A percentile compares a stretch with the other conserved stretches of the same genome.
These are phyloP conservation scores for Panthera uncia DNA, from an alignment of 2,113 vertebrate species.

Conservation along the genomic window DNA sequence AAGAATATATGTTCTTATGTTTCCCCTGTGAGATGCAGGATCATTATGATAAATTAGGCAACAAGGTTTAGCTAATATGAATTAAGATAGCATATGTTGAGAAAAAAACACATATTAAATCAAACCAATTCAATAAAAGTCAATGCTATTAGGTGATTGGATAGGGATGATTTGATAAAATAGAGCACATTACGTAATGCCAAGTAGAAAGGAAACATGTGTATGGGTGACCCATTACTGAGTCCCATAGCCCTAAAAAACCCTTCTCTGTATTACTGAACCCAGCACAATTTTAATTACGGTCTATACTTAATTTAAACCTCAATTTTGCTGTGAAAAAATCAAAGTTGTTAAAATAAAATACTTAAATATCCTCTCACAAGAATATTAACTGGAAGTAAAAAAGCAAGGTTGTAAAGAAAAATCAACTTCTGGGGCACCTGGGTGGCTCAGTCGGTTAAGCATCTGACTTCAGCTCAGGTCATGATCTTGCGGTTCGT, in stretches of 20 bases:
- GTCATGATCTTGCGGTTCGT: no score
- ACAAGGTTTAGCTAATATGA: constrained; percentile 35
- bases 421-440: background rate
- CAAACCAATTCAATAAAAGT: constrained; percentile 39
- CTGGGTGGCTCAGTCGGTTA: no score
- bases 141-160: background rate
- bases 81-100: constrained; percentile 44
- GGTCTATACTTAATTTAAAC: constrained; percentile 9
- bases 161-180: background rate
- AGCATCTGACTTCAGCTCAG: no score
- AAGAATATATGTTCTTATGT: background rate
- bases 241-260: background rate
- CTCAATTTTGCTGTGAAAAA: constrained; percentile 41
- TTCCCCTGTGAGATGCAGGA: background rate
- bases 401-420: background rate
- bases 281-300: background rate
- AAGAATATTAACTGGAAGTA: background rate
- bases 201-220: background rate
- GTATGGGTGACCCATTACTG: background rate
- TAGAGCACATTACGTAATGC: background rate
- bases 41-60: constrained; percentile 52
- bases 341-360: constrained; percentile 51
- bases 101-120: constrained; percentile 3
- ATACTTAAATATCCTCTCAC: constrained; percentile 13
- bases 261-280: background rate